These are phyloP conservation scores for Chamaea fasciata DNA, from an alignment of 2,113 vertebrate species.

Conservation along the genomic window DNA sequence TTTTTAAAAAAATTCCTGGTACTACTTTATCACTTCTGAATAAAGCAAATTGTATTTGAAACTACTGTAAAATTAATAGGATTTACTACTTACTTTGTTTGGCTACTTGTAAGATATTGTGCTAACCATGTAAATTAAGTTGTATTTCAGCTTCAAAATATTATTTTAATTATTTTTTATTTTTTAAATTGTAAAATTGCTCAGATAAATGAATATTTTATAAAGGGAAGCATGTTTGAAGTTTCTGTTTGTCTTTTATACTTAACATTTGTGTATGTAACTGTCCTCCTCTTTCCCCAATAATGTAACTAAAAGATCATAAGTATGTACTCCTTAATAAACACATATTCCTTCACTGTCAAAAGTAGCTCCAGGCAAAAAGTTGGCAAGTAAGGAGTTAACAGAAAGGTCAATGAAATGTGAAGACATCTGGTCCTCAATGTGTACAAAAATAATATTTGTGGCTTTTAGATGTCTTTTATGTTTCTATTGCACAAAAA, in stretches of 20 bases:
- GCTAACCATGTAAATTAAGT: not conserved
- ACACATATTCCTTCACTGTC: not conserved
- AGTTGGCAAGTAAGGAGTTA: conserved; percentile 57
- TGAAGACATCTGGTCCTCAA: conserved; percentile 43
- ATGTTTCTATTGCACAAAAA: conserved; percentile 46
- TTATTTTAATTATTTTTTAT: not conserved
- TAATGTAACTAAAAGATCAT: not conserved
- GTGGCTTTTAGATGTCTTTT: conserved; percentile 54
- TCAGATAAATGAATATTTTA: not conserved
- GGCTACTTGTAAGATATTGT: not conserved
- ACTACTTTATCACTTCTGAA: not conserved
- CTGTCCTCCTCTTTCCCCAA: not conserved
- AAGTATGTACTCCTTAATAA: conserved; percentile 2
- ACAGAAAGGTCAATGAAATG: conserved; percentile 54
- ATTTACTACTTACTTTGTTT: not conserved
- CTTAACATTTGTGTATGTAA: not conserved
- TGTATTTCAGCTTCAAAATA: not conserved
- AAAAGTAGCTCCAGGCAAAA: conserved; percentile 54
- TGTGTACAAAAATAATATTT: conserved; percentile 58
- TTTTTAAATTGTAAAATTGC: not conserved
- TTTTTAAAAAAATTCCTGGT: not conserved
- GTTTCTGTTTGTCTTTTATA: not conserved
- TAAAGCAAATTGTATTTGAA: not conserved
- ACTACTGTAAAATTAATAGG: not conserved
- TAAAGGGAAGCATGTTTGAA: not conserved